phyloP scores from a whole-genome alignment of 2,888 invertebrate genomes.

The Sclerodermus sp. region DNA sequence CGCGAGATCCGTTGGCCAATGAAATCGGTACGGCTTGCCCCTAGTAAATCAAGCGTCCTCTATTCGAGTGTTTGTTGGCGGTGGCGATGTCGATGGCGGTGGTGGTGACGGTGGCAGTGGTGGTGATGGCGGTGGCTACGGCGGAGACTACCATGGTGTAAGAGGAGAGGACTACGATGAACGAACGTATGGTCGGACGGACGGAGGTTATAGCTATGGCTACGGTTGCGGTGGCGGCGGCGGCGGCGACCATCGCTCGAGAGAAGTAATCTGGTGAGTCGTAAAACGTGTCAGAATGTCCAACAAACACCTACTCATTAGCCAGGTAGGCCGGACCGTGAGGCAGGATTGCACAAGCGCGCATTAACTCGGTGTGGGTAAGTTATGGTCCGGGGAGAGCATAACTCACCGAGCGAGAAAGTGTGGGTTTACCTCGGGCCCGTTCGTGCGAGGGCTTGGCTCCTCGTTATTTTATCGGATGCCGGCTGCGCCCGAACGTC shows the following conservation, averaged over 20 bases:
- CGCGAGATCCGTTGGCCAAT: constrained; percentile 23
- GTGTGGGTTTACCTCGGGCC: constrained; percentile 11
- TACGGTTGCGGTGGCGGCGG: constrained; percentile 13
- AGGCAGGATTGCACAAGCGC: constrained; percentile 48
- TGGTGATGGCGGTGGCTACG: no score
- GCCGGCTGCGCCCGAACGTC: constrained; percentile 30
- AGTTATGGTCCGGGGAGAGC: constrained; percentile 47
- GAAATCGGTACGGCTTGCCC: constrained; percentile 40
- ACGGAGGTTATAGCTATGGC: no score
- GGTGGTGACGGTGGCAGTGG: constrained; percentile 21
- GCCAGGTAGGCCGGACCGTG: constrained; percentile 47
- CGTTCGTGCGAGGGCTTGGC: constrained; percentile 40
- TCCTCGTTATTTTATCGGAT: constrained; percentile 47
- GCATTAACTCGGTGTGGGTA: constrained; percentile 51
- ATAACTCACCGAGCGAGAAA: constrained; percentile 42
- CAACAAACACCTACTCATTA: constrained; percentile 56
- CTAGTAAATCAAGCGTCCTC: constrained; percentile 41
- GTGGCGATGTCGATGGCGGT: constrained; percentile 15
- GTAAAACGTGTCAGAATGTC: constrained; percentile 56
- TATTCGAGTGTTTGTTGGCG: constrained; percentile 40
- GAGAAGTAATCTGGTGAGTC: constrained; percentile 53
- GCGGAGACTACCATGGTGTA: no score
- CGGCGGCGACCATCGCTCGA: constrained; percentile 36
- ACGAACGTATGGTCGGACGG: no score
- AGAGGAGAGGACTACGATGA: no score